Conservation (phyloP, 2,888 invertebrate species). For the Hyles lineata region DNA sequence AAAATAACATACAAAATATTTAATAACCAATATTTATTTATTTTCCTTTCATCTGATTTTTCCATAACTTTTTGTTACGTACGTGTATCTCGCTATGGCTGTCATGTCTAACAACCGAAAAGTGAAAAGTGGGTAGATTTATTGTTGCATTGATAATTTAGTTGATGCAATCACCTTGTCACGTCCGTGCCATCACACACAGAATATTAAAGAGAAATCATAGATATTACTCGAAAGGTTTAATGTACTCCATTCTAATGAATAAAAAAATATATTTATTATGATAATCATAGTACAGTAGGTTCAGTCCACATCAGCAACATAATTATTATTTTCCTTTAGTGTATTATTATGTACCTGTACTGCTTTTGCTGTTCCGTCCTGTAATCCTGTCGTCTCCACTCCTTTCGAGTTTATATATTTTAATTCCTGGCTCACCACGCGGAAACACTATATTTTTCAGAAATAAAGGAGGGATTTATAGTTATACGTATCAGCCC, state of each 20-base stretch:
- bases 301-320: too few relatives aligned
- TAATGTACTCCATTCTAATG: not conserved
- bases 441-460: too few relatives aligned
- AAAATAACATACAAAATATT: not conserved
- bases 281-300: too few relatives aligned
- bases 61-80: not conserved
- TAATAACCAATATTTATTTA: too few relatives aligned
- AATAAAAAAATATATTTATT: not conserved
- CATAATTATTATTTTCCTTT: too few relatives aligned
- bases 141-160: not conserved
- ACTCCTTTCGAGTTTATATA: too few relatives aligned
- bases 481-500: too few relatives aligned
- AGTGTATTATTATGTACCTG: too few relatives aligned
- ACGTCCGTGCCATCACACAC: not conserved
- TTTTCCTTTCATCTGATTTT: not conserved
- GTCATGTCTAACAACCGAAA: conserved; percentile 6
- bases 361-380: too few relatives aligned
- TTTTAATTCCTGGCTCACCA: too few relatives aligned
- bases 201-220: not conserved
- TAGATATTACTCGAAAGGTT: not conserved
- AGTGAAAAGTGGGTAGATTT: conserved; percentile 6
- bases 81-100: not conserved
- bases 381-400: too few relatives aligned
- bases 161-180: conserved; percentile 3
- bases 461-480: too few relatives aligned